These are phyloP conservation scores for Phaedon cochleariae DNA, from an alignment of 2,888 invertebrate genomes.

Conservation along the genomic window DNA sequence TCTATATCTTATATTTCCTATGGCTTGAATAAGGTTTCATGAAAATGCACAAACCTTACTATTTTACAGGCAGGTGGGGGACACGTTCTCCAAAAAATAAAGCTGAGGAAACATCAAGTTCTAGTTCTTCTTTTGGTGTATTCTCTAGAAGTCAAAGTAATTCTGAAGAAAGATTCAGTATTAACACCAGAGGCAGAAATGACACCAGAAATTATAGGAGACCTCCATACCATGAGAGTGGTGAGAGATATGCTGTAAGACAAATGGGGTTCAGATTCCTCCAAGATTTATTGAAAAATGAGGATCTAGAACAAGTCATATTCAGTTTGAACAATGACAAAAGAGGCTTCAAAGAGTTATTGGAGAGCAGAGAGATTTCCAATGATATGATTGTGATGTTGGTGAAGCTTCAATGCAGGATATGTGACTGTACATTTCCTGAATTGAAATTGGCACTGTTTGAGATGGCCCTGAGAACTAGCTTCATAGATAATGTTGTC, in stretches of 20 bases:
- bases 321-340: conserved; percentile 22
- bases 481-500: conserved; percentile 25
- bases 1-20: too few relatives aligned
- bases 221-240: not conserved
- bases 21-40: too few relatives aligned
- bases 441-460: conserved; percentile 23
- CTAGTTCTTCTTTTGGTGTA: not conserved
- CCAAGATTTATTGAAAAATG: conserved; percentile 21
- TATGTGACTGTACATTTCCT: conserved; percentile 30
- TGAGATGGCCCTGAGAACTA: conserved; percentile 16
- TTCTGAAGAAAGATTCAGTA: too few relatives aligned
- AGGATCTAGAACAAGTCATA: conserved; percentile 24
- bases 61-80: not conserved
- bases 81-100: not conserved
- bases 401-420: conserved; percentile 23
- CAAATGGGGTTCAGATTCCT: conserved; percentile 30
- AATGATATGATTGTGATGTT: conserved; percentile 28
- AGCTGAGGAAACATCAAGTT: not conserved
- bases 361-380: conserved; percentile 18
- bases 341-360: conserved; percentile 29
- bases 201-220: too few relatives aligned
- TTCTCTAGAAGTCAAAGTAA: too few relatives aligned
- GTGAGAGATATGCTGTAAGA: not conserved
- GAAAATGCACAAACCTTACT: too few relatives aligned
- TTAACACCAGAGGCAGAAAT: too few relatives aligned